Evolutionary conservation across 2,888 invertebrate species (phyloP).

Genomic region (Pollenia labialis): DNA sequence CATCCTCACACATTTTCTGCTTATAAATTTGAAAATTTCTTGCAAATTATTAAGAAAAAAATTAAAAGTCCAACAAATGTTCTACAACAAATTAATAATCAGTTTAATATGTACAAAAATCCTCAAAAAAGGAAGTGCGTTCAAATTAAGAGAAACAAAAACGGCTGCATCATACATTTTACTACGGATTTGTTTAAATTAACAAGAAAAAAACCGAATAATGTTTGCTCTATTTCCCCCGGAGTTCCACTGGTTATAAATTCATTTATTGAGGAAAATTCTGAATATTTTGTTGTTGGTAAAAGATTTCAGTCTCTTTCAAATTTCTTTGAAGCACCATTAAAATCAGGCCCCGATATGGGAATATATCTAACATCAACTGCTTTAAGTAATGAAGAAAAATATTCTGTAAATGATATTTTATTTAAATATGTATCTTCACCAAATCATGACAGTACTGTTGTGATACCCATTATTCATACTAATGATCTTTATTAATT

Average conservation of each 20-base stretch:
- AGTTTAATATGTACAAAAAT: no score
- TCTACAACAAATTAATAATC: no score
- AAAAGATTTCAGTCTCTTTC: no score
- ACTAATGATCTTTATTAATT: constrained; percentile 38
- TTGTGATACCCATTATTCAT: constrained; percentile 43
- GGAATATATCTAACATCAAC: not conserved
- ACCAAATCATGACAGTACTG: constrained; percentile 35
- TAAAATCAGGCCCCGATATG: no score
- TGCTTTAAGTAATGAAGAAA: constrained; percentile 36
- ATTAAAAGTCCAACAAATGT: constrained; percentile 35
- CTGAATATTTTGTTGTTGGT: no score
- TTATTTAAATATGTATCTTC: constrained; percentile 40
- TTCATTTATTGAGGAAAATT: no score
- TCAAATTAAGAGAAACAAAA: no score
- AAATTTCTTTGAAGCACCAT: no score
- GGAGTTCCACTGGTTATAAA: no score
- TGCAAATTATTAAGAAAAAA: constrained; percentile 33
- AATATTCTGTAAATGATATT: constrained; percentile 26
- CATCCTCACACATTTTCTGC: not conserved
- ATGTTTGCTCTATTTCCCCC: not conserved
- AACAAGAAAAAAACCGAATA: constrained; percentile 38
- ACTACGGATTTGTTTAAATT: constrained; percentile 32
- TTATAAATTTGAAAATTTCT: not conserved
- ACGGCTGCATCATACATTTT: no score
- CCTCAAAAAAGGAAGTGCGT: no score